Evolutionary conservation across 2,797 vertebrate genomes (phyloP), one percentile per base, ranked within the genome.

Genomic region (Melanotaenia maccullochi): DNA sequence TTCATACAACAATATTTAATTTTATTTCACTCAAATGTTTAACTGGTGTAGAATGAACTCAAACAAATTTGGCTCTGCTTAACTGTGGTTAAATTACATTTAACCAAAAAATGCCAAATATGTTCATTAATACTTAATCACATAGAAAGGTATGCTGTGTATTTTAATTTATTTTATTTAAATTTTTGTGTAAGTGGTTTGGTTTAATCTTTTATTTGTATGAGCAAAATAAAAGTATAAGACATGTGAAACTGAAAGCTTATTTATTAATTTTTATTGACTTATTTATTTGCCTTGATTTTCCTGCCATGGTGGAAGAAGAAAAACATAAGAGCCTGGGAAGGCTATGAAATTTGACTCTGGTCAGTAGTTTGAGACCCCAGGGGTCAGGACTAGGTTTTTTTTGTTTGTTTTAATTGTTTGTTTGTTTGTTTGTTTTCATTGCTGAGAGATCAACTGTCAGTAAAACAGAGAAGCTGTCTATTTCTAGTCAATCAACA

Each of bases 391-490:
- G 54, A 25, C 49, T 70, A 16, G 52, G 14, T 30, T 30, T 30
- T 30, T 30, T 30, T 30, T 30, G 0, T 30, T 30, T 30, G 4
- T 30, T 30, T 30, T 30, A 4, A 4, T 30, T 30, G 30, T 5
- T 30, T 30, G 30, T 30, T 30, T 30, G 28, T 30, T 30, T 30
- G 30, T 4, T 30, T 30, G 35, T 59, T 72, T 65, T 28, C 60
- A 38, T 40, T 65, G 75, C 51, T 38, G 68, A 68, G 57, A 75
- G 68, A 78, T 71, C 60, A 71, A 35, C 65, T 73, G 64, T 65
- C 44, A 82, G 42, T 68, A 68, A 82, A 75, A 61, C 69, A 59
- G 38, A 47, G 32, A 68, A 68, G 68, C 68, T 78, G 60, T 30
- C 68, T 65, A 11, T 62, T 77, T 67, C 61, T 38, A 66, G 42